Base-by-base conservation (phyloP, 2,888 invertebrate genomes). In the Tanaodytes sp. region DNA sequence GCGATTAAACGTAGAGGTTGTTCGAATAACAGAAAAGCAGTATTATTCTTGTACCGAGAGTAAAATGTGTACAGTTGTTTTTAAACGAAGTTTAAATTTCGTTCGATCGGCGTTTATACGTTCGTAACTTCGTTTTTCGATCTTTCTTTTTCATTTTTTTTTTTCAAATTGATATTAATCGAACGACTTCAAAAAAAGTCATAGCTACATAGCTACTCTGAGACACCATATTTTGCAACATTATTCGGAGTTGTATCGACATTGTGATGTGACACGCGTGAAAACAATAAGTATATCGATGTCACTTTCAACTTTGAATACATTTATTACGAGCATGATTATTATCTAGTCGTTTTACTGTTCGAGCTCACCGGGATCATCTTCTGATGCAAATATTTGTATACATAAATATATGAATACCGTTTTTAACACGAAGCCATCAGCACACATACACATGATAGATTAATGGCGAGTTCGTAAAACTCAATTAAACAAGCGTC, bases 41-140 rank as follows among this genome's bases (percentile, higher is more conserved):
- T 70, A 70, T 70, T 70, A 65, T 65, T 70, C 69, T 64, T 61
- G 64, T 70, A 70, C 62, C 57, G 52, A 48, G 52, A 52, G 51
- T 54, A 55, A 51, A 55, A 54, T 36, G 59, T 57, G 57, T 67
- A 65, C 62, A 55, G 61, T 65, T 52, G 52, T 52, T 65, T 68
- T 65, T 65, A 46, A 36, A 36, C 42, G 40, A 48, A 18, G 9
- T 15, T 39, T 30, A 11, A 23, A 42, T 36, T 42, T 48, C 18
- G 16, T 30, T 48, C 12, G 23, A 45, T 23, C 23, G n/a, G n/a
- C 5, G n/a, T 42, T 11, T 11, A 20, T 18, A 19, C 5, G 8
- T 11, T 2, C 18, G 11, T 18, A 15, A 9, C 27, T 27, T 27
- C 9, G 4, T 27, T 33, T n/a, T 33, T 33, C 8, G 20, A 18